Conservation (phyloP, 1,140 invertebrate genomes). For the Eufriesea mexicana region DNA sequence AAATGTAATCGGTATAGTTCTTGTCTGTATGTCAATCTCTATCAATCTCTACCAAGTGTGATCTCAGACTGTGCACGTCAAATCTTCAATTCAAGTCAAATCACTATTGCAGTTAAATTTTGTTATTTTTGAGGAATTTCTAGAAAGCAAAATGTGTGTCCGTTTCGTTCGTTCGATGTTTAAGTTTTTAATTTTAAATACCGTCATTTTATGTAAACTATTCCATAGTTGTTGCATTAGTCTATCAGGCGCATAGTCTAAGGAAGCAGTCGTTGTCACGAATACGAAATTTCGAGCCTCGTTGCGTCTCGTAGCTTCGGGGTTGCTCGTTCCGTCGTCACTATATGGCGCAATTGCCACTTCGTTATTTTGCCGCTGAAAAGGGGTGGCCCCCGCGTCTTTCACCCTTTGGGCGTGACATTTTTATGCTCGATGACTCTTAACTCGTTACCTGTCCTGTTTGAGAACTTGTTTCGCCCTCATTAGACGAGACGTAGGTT, state of each 20-base stretch:
- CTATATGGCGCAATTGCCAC: neutral
- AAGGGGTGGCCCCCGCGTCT: neutral
- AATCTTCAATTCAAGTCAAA: no score
- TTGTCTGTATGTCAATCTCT: no score
- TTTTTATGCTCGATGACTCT: conserved; percentile 15
- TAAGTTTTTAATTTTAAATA: no score
- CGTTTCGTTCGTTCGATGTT: no score
- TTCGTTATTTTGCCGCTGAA: conserved; percentile 4
- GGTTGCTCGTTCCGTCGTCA: conserved; percentile 18
- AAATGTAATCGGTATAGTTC: no score
- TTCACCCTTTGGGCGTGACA: neutral
- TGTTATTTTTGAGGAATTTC: no score
- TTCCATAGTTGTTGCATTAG: neutral
- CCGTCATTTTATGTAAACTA: neutral
- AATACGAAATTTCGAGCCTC: conserved; percentile 48
- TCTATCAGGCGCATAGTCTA: neutral
- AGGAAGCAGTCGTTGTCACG: neutral
- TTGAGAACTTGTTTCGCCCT: neutral
- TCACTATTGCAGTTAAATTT: no score
- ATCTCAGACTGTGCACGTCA: no score
- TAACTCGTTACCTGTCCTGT: neutral
- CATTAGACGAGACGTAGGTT: neutral
- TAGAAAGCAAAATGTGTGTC: no score
- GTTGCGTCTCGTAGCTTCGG: conserved; percentile 13
- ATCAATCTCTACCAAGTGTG: no score